These are phyloP conservation scores for Eufriesea mexicana DNA, from an alignment of 1,140 invertebrate species.

Conservation along the genomic window DNA sequence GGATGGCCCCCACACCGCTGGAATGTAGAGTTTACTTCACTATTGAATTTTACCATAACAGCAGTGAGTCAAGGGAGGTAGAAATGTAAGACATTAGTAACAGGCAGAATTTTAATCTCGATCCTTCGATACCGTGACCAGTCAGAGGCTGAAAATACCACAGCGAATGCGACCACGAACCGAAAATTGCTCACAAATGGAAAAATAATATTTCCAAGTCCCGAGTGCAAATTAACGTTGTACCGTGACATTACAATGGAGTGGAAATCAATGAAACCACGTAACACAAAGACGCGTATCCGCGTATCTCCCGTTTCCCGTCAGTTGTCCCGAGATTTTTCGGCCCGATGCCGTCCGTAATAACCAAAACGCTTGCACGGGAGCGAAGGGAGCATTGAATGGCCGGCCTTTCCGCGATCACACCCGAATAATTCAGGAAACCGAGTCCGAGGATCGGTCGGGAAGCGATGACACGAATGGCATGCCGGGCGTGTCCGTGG, in stretches of 20 bases:
- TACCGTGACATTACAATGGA: neutral
- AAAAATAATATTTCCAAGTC: neutral
- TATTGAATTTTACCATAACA: too few species aligned
- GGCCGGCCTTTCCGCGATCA: constrained; percentile 27
- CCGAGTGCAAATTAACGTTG: neutral
- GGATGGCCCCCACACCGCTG: too few species aligned
- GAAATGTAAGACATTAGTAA: too few species aligned
- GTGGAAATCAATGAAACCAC: constrained; percentile 27
- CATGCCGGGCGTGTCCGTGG: constrained; percentile 28
- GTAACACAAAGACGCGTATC: constrained; percentile 43
- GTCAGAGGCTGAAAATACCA: too few species aligned
- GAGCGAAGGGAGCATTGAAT: constrained; percentile 9
- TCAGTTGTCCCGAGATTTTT: constrained; percentile 15
- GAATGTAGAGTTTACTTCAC: too few species aligned
- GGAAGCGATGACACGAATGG: constrained; percentile 37
- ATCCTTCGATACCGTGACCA: too few species aligned
- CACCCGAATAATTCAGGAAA: constrained; percentile 38
- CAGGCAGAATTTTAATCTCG: too few species aligned
- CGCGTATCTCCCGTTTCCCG: constrained; percentile 13
- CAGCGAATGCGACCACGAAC: too few species aligned
- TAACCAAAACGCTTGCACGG: constrained; percentile 17
- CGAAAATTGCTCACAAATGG: neutral
- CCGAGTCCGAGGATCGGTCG: neutral
- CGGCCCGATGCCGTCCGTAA: neutral
- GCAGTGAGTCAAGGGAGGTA: too few species aligned